Conservation (phyloP, 2,888 invertebrate species). For the Sipunculus nudus region DNA sequence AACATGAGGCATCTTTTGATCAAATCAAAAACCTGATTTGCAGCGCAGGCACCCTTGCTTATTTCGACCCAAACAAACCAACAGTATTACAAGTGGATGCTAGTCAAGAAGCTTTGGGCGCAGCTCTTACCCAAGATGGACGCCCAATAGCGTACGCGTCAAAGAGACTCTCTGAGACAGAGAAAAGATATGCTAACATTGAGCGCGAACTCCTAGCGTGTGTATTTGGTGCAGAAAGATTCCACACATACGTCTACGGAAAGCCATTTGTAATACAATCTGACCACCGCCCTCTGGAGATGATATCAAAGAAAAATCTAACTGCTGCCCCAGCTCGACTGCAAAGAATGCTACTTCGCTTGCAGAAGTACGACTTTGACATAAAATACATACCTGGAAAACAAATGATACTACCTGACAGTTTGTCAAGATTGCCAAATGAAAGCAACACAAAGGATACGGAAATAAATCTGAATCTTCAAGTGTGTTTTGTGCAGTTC, state of each 20-base stretch:
- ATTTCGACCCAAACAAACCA: slow-evolving; percentile 13
- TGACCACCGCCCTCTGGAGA: slow-evolving; percentile 31
- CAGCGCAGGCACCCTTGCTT: no score
- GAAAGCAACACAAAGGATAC: slow-evolving; percentile 6
- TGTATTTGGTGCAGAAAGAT: slow-evolving; percentile 28
- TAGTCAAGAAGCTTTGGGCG: slow-evolving; percentile 23
- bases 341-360: slow-evolving; percentile 28
- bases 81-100: slow-evolving; percentile 19
- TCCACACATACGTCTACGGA: slow-evolving; percentile 30
- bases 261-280: slow-evolving; percentile 11
- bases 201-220: slow-evolving; percentile 33
- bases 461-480: slow-evolving; percentile 13
- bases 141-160: slow-evolving; percentile 20
- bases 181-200: slow-evolving; percentile 26
- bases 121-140: slow-evolving; percentile 22
- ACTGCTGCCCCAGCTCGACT: slow-evolving; percentile 24
- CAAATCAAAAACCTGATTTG: no score
- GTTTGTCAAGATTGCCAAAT: slow-evolving; percentile 30
- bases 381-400: slow-evolving; percentile 26
- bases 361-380: slow-evolving; percentile 30
- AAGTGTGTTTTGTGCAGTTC: slow-evolving; percentile 11
- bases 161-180: slow-evolving; percentile 21
- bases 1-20: no score
- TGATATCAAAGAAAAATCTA: slow-evolving; percentile 20
- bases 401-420: slow-evolving; percentile 29